Conservation (phyloP, 2,797 vertebrate genomes). For the Chloroceryle amazona region DNA sequence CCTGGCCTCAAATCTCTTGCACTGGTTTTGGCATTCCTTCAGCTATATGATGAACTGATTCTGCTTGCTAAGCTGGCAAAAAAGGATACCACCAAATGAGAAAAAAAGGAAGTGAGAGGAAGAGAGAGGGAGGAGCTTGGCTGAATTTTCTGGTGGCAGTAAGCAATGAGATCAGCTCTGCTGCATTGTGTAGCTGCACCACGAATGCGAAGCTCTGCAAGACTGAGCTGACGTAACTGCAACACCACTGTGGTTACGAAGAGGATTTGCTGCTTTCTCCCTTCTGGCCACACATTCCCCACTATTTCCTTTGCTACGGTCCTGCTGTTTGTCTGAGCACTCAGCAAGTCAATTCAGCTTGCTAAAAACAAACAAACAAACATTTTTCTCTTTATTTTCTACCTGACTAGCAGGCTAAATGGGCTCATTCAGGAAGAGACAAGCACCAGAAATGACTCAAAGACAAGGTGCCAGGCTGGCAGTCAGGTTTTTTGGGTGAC, state of each 20-base stretch:
- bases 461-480: not conserved
- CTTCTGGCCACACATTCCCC: not conserved
- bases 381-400: not conserved
- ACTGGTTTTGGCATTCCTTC: not conserved
- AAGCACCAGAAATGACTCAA: not conserved
- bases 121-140: not conserved
- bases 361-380: not conserved
- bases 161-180: not conserved
- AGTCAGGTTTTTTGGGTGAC: not conserved
- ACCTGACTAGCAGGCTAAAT: not conserved
- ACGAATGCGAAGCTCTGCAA: rapidly evolving
- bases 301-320: not conserved
- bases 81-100: not conserved
- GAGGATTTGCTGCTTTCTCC: not conserved
- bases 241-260: rapidly evolving
- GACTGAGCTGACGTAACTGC: not conserved
- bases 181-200: not conserved
- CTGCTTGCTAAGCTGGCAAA: not conserved
- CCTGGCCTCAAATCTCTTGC: not conserved
- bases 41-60: not conserved
- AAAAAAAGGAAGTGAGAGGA: not conserved
- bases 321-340: not conserved
- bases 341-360: not conserved
- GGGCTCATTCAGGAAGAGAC: not conserved
- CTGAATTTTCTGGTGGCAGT: not conserved